Percentiles rank a stretch among this genome's conserved stretches.
phyloP scores from a whole-genome alignment of 2,797 vertebrate genomes.

The Botia almorhae region DNA sequence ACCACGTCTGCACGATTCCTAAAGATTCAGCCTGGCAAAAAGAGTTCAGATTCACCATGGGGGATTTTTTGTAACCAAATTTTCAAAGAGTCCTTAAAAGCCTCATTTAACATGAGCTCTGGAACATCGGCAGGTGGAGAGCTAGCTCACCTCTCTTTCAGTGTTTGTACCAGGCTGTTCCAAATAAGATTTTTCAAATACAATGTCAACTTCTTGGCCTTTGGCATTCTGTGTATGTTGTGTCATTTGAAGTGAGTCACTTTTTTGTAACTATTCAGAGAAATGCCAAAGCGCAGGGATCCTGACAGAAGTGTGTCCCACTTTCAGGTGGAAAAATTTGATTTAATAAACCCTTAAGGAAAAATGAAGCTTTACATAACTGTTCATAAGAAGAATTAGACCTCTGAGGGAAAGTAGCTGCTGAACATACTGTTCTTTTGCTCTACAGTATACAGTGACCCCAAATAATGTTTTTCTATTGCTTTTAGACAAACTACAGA shows the following conservation, averaged over 20 bases:
- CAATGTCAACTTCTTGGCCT: background rate
- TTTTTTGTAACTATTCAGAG: background rate
- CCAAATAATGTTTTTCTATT: too few species aligned
- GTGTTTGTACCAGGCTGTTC: background rate
- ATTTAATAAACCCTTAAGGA: conserved; percentile 1
- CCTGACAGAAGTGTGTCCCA: background rate
- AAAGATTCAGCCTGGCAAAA: background rate
- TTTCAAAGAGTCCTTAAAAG: conserved; percentile 14
- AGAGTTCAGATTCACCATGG: conserved; percentile 6
- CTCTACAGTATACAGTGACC: background rate
- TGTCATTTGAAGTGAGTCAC: background rate
- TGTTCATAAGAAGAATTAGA: conserved; percentile 33
- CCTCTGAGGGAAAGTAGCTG: conserved; percentile 12
- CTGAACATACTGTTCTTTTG: conserved; percentile 4
- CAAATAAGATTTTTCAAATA: background rate
- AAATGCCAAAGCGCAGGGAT: background rate
- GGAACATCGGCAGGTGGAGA: background rate
- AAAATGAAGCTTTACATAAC: background rate
- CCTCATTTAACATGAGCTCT: conserved; percentile 13
- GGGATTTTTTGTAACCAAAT: conserved; percentile 7
- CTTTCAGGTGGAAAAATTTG: conserved; percentile 12
- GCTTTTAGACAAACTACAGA: too few species aligned
- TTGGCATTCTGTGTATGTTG: background rate
- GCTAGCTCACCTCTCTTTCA: background rate
- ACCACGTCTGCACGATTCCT: conserved; percentile 16